A percentile compares a stretch with the other conserved stretches of the same genome.
Evolutionary conservation across 1,140 invertebrate genomes (phyloP).

Genomic region (Drosophila kikkawai): DNA sequence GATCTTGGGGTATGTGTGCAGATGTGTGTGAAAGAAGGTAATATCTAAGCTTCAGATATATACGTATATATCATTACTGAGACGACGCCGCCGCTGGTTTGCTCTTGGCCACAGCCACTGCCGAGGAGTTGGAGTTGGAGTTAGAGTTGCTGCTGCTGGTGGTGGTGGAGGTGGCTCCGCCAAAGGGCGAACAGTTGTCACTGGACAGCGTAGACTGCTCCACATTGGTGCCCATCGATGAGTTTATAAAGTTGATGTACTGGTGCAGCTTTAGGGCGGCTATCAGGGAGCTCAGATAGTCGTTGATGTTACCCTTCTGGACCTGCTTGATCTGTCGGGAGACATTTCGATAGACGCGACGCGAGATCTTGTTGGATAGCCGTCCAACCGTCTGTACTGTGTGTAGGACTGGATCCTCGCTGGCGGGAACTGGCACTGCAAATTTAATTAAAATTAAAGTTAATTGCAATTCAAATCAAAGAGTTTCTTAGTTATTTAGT

Average conservation of each 20-base stretch:
- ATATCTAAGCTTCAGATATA: conserved; percentile 34
- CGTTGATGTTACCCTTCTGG: conserved; percentile 87
- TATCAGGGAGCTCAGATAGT: conserved; percentile 87
- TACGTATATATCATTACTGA: conserved; percentile 23
- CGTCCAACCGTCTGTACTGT: conserved; percentile 90
- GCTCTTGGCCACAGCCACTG: conserved; percentile 35
- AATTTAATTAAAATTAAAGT: conserved; percentile 19
- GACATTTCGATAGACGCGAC: conserved; percentile 88
- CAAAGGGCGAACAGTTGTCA: conserved; percentile 63
- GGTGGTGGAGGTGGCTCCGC: conserved; percentile 22
- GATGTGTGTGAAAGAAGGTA: conserved; percentile 13
- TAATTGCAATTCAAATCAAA: no score
- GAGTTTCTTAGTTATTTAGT: background rate
- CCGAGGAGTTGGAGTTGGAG: conserved; percentile 11
- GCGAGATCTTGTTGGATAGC: conserved; percentile 89
- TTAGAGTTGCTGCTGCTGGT: conserved; percentile 9
- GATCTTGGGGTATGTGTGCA: background rate
- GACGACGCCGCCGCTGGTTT: conserved; percentile 36
- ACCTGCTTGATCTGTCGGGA: conserved; percentile 87
- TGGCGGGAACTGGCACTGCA: conserved; percentile 87
- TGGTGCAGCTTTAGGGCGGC: conserved; percentile 88
- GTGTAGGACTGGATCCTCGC: conserved; percentile 89
- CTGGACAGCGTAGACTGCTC: conserved; percentile 72
- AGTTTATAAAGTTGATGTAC: conserved; percentile 86
- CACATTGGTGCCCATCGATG: conserved; percentile 83